A percentile compares a stretch with the other conserved stretches of the same genome.
Conservation (phyloP, 1,140 invertebrate species). For the Arctopsyche grandis region DNA sequence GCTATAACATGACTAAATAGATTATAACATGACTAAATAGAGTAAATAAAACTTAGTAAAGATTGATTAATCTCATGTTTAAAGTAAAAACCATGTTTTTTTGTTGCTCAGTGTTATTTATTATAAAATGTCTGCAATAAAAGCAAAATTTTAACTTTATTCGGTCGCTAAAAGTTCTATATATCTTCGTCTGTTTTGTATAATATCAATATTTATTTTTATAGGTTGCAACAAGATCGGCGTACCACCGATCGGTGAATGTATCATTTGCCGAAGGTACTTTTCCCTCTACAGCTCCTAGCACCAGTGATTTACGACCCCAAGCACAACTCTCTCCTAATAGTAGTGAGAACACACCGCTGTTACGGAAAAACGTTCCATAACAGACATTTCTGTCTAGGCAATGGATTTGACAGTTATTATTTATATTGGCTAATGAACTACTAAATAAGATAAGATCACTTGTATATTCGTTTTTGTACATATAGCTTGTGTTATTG, state of each 20-base stretch:
- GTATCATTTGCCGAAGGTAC: neutral
- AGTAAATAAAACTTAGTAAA: no score
- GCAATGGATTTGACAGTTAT: neutral
- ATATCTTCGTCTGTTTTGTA: neutral
- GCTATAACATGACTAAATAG: no score
- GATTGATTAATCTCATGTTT: no score
- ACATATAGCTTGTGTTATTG: neutral
- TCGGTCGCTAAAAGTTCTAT: neutral
- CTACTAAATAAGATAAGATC: neutral
- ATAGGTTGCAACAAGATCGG: neutral
- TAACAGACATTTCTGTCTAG: neutral
- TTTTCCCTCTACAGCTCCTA: neutral
- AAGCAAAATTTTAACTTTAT: neutral
- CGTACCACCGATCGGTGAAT: neutral
- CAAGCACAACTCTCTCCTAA: neutral
- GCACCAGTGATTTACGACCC: neutral
- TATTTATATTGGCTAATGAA: neutral
- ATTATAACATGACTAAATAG: no score
- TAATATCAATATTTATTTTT: neutral
- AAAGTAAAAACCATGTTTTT: no score
- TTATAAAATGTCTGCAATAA: neutral
- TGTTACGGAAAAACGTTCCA: slow-evolving; percentile 16
- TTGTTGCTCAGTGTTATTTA: no score
- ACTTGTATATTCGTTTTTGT: neutral
- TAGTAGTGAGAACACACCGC: slow-evolving; percentile 27